phyloP scores from a whole-genome alignment of 1,140 invertebrate species.

The Notospermus geniculatus region DNA sequence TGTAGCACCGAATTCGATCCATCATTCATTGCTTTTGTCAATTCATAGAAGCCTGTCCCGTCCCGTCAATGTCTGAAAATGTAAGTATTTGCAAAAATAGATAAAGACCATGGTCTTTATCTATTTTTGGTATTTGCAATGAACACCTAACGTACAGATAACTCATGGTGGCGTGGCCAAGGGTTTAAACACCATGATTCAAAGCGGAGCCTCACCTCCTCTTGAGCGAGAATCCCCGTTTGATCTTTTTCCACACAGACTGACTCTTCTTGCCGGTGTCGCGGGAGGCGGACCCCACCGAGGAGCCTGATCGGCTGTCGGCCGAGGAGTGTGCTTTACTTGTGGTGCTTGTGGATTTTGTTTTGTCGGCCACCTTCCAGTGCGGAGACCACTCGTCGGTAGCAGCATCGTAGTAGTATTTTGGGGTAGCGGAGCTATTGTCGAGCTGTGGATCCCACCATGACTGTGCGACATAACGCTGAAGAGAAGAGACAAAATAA shows the following conservation, averaged over 20 bases:
- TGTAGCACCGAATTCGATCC: too few relatives aligned
- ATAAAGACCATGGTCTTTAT: too few relatives aligned
- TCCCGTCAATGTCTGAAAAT: too few relatives aligned
- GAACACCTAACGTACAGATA: too few relatives aligned
- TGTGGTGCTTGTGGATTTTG: background rate
- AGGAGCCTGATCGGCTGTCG: background rate
- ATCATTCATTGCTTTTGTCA: too few relatives aligned
- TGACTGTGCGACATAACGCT: background rate
- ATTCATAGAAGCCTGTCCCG: too few relatives aligned
- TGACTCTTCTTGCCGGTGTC: background rate
- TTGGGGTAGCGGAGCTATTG: background rate
- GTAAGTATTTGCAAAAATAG: too few relatives aligned
- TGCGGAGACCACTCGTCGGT: constrained; percentile 3
- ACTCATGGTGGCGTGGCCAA: too few relatives aligned
- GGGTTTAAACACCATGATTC: too few relatives aligned
- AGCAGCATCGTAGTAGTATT: constrained; percentile 1
- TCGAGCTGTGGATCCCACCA: background rate
- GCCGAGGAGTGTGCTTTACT: background rate
- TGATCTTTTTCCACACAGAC: constrained; percentile 3
- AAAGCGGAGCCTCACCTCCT: too few relatives aligned
- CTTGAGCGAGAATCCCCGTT: background rate
- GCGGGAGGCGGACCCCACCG: background rate
- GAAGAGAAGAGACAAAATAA: background rate
- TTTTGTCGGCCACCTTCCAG: too few relatives aligned
- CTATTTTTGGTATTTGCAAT: too few relatives aligned